Percentiles rank a stretch among this genome's conserved stretches.
Conservation (phyloP, 2,113 vertebrate species). For the Neomonachus schauinslandi region DNA sequence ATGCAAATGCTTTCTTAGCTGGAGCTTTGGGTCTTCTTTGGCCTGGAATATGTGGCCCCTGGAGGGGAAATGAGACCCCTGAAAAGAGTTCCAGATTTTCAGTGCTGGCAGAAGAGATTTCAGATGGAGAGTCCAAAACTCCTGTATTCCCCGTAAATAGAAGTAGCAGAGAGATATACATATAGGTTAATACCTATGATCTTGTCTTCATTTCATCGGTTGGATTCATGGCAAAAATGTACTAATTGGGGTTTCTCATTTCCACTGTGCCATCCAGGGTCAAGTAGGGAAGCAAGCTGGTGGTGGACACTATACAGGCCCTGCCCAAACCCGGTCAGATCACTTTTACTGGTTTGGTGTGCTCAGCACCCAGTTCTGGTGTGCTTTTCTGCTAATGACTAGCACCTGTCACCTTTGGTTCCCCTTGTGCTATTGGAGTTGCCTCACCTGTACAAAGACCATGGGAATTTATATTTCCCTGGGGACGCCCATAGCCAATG, state of each 20-base stretch:
- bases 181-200: background rate
- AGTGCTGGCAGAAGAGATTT: background rate
- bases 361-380: background rate
- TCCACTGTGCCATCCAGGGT: background rate
- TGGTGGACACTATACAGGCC: background rate
- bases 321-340: background rate
- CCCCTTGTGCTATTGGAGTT: background rate
- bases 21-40: background rate
- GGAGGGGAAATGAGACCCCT: background rate
- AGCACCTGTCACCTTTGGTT: background rate
- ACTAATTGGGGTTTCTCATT: background rate
- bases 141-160: background rate
- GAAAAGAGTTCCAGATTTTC: background rate
- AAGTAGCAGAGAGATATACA: conserved; percentile 15
- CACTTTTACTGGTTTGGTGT: background rate
- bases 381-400: background rate
- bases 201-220: background rate
- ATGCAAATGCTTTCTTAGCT: conserved; percentile 46
- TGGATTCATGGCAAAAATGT: background rate
- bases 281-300: background rate
- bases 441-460: background rate
- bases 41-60: background rate
- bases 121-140: background rate
- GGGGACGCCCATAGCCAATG: background rate
- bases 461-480: background rate